A percentile compares a stretch with the other conserved stretches of the same genome.
Evolutionary conservation across 2,113 vertebrate genomes (phyloP).

Genomic region (Empidonax alnorum): DNA sequence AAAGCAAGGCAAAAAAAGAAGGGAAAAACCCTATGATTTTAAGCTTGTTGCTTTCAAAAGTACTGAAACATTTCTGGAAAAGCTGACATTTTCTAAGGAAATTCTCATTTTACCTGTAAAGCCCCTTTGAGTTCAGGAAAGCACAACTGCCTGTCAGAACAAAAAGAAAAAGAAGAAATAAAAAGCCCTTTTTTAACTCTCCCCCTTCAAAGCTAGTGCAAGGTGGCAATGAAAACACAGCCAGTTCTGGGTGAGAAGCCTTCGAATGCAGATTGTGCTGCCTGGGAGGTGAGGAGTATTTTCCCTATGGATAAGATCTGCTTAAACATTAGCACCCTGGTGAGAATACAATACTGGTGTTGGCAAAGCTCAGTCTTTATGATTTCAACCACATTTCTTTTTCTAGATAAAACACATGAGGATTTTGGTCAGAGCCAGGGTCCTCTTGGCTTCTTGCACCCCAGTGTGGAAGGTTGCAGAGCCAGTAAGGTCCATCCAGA

Average conservation of each 20-base stretch:
- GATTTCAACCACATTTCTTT: background rate
- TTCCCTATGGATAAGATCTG: background rate
- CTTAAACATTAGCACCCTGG: background rate
- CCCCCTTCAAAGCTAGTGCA: background rate
- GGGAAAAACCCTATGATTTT: background rate
- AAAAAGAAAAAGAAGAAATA: background rate
- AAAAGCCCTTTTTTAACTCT: background rate
- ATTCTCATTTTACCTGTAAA: conserved; percentile 10
- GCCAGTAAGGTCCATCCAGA: background rate
- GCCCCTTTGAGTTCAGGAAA: background rate
- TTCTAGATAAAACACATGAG: background rate
- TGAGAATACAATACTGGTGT: background rate
- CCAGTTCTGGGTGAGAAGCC: background rate
- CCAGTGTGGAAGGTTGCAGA: background rate
- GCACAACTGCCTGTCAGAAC: background rate
- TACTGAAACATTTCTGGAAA: background rate
- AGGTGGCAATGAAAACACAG: background rate
- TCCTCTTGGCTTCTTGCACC: background rate
- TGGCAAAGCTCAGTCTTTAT: background rate
- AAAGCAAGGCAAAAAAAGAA: background rate
- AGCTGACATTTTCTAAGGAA: conserved; percentile 13
- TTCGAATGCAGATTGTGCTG: background rate
- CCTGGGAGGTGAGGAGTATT: background rate
- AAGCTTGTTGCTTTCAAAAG: background rate
- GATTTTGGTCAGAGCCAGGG: background rate